Percentiles rank a stretch among this genome's conserved stretches.
phyloP scores from a whole-genome alignment of 2,113 vertebrate species.

The Patagioenas fasciata region DNA sequence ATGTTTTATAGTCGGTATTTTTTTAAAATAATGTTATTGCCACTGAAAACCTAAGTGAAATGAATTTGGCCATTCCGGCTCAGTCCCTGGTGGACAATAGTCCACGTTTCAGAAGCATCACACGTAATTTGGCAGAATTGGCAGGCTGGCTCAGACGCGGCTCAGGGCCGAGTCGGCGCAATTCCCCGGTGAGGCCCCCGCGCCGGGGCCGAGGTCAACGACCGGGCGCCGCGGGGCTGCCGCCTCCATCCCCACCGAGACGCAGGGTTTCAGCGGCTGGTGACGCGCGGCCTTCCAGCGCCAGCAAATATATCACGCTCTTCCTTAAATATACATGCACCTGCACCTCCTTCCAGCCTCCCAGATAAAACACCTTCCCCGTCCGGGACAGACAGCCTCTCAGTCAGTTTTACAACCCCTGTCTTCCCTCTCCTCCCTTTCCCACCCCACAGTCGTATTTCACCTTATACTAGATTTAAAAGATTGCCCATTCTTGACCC shows the following conservation, averaged over 20 bases:
- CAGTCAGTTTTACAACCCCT: constrained; percentile 46
- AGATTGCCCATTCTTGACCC: constrained; percentile 65
- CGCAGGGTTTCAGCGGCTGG: constrained; percentile 16
- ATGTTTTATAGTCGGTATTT: constrained; percentile 61
- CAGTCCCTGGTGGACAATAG: constrained; percentile 56
- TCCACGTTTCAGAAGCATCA: constrained; percentile 63
- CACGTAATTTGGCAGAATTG: constrained; percentile 69
- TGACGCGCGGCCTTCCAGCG: not conserved
- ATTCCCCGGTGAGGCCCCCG: constrained; percentile 60
- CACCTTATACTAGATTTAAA: constrained; percentile 68
- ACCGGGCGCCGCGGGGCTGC: constrained; percentile 44
- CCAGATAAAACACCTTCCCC: constrained; percentile 19
- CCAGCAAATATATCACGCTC: not conserved
- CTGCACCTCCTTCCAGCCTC: not conserved
- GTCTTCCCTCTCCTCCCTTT: constrained; percentile 29
- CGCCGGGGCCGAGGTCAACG: constrained; percentile 67
- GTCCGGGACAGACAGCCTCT: constrained; percentile 14
- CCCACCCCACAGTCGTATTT: constrained; percentile 56
- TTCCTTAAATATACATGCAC: constrained; percentile 39
- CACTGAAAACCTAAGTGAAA: constrained; percentile 69
- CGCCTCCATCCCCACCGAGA: too few species aligned
- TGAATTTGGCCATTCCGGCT: constrained; percentile 56
- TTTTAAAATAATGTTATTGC: constrained; percentile 61
- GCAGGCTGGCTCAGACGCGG: constrained; percentile 56
- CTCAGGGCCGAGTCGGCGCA: constrained; percentile 39